Evolutionary conservation across 1,140 invertebrate species (phyloP).

Genomic region (Phortica variegata): DNA sequence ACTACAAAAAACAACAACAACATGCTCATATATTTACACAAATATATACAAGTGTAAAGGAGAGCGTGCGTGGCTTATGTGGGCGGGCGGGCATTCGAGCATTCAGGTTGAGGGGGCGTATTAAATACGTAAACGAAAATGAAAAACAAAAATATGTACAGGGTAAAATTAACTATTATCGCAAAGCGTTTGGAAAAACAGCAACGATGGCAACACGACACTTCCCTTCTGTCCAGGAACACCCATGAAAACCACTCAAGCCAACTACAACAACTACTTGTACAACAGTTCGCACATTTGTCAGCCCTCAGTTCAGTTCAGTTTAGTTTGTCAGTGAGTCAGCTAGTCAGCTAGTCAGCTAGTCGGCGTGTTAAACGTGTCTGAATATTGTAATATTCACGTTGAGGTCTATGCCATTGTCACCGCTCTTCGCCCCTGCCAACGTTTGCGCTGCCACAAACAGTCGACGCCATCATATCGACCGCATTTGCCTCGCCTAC

Average conservation of each 20-base stretch:
- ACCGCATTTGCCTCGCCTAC: conserved; percentile 35
- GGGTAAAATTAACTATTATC: conserved; percentile 51
- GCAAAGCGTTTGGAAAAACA: conserved; percentile 51
- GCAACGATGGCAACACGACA: conserved; percentile 33
- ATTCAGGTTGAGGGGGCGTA: not conserved
- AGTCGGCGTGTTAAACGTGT: conserved; percentile 30
- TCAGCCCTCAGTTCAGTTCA: too few relatives aligned
- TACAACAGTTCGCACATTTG: conserved; percentile 7
- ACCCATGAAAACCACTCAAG: too few relatives aligned
- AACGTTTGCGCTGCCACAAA: too few relatives aligned
- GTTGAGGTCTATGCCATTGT: conserved; percentile 32
- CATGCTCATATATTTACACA: too few relatives aligned
- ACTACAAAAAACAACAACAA: too few relatives aligned
- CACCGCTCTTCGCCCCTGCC: conserved; percentile 10
- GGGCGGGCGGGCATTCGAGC: not conserved
- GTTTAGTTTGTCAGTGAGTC: too few relatives aligned
- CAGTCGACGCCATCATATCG: conserved; percentile 52
- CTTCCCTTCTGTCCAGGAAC: too few relatives aligned
- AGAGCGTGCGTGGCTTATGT: too few relatives aligned
- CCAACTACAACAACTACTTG: too few relatives aligned
- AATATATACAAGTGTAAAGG: conserved; percentile 4
- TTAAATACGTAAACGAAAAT: not conserved
- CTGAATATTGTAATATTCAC: conserved; percentile 46
- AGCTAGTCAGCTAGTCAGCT: conserved; percentile 9
- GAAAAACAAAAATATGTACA: conserved; percentile 1